phyloP scores from a whole-genome alignment of 2,888 invertebrate genomes.

The Xestia xanthographa region DNA sequence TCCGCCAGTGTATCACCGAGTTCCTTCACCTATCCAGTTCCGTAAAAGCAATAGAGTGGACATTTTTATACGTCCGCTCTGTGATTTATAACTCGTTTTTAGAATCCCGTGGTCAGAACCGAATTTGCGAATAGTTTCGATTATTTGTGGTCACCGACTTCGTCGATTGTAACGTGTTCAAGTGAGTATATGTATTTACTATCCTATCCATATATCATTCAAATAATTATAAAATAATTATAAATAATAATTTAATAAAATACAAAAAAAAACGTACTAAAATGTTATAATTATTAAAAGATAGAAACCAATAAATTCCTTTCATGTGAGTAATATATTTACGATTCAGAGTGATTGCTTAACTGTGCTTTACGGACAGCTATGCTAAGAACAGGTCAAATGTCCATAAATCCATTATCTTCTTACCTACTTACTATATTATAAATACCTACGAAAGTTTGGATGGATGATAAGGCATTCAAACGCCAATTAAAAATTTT shows the following conservation, averaged over 20 bases:
- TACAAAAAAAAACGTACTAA: no score
- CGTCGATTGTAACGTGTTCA: background rate
- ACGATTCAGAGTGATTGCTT: background rate
- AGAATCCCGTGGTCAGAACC: constrained; percentile 37
- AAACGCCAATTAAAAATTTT: no score
- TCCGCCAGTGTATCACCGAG: constrained; percentile 56
- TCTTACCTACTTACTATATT: no score
- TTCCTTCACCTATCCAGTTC: constrained; percentile 72
- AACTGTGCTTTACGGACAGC: background rate
- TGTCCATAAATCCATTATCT: background rate
- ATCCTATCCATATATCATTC: no score
- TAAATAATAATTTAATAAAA: no score
- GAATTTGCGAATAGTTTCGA: constrained; percentile 5
- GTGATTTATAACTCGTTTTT: constrained; percentile 67
- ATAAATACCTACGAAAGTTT: no score
- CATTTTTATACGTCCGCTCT: constrained; percentile 69
- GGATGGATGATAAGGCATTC: no score
- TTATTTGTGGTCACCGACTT: constrained; percentile 2
- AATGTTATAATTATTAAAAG: no score
- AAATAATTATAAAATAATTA: no score
- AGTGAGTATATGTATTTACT: no score
- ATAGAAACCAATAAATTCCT: no score
- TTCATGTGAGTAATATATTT: background rate
- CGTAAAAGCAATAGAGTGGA: constrained; percentile 65
- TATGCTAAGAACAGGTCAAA: background rate